Base-by-base conservation (phyloP, 2,113 vertebrate genomes). In the Hucho hucho region DNA sequence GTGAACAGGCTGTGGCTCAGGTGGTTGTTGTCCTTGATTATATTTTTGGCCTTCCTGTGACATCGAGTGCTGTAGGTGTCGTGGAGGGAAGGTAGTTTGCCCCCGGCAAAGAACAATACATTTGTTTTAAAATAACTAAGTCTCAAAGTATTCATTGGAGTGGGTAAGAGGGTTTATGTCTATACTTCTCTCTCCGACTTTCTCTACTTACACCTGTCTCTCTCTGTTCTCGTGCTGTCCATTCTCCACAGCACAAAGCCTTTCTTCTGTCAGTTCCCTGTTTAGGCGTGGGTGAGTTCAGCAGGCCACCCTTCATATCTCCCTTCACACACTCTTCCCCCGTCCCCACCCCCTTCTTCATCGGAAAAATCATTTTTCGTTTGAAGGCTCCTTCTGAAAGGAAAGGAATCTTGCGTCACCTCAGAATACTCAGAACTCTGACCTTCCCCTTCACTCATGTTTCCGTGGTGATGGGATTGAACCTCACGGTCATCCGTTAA, bases 401-500 rank as follows among this genome's bases (percentile, higher is more conserved):
- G 66, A 68, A 67, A 13, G 26, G 18, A 26, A 47, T 28, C n/a
- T 22, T 25, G 46, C 49, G 20, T 68, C 65, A 75, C 22, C 66
- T 29, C 56, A 49, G 14, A 69, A 53, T 9, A 28, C 66, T 29
- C 37, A 22, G 6, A 69, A 53, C 22, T n/a, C 66, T 18, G 49
- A 78, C 32, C 76, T 24, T 58, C 4, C 49, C 13, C 28, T 26
- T 68, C 64, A 26, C 64, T 28, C 13, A 13, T 46, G 16, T 37
- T 37, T 37, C 63, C 6, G 26, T 20, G 18, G 28, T 20, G 70
- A 56, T 77, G 20, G 25, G 53, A 49, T 56, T 78, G 70, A 78
- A 37, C 65, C 69, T 13, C 24, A 22, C 64, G 14, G 58, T 72
- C 22, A 37, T 26, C 29, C 14, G 24, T 69, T 73, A 78, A 73